Evolutionary conservation across 2,888 invertebrate genomes (phyloP).

Genomic region (Automeris io): DNA sequence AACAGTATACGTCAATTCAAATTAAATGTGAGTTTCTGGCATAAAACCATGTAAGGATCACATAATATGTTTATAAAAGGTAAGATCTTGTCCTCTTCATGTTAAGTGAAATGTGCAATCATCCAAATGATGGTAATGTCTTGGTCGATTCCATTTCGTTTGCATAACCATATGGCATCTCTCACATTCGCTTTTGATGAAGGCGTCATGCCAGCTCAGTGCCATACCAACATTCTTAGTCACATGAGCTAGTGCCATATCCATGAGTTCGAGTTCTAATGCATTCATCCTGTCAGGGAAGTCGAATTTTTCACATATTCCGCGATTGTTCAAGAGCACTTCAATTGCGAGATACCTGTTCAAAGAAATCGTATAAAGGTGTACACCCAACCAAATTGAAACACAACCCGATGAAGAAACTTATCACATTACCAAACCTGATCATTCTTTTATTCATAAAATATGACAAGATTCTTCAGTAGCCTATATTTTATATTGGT

Average conservation of each 20-base stretch:
- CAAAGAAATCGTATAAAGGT: conserved; percentile 3
- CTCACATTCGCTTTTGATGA: conserved; percentile 11
- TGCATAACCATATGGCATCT: conserved; percentile 20
- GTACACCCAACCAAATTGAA: too few relatives aligned
- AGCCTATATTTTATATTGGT: too few relatives aligned
- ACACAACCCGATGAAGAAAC: too few relatives aligned
- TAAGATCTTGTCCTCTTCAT: background rate
- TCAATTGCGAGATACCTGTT: conserved; percentile 41
- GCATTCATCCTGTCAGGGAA: conserved; percentile 34
- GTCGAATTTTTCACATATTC: conserved; percentile 41
- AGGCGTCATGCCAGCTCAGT: conserved; percentile 28
- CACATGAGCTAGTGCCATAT: conserved; percentile 26
- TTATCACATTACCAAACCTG: too few relatives aligned
- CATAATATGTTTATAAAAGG: too few relatives aligned
- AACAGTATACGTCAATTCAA: too few relatives aligned
- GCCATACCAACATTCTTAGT: conserved; percentile 27
- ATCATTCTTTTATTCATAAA: too few relatives aligned
- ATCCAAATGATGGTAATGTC: conserved; percentile 21
- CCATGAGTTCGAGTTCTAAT: conserved; percentile 34
- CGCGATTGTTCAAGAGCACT: conserved; percentile 36
- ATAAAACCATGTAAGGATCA: too few relatives aligned
- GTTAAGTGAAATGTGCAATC: conserved; percentile 17
- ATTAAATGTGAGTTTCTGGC: too few relatives aligned
- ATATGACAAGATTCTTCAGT: too few relatives aligned
- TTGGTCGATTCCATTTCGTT: conserved; percentile 25